Base-by-base conservation (phyloP, 2,113 vertebrate species). In the Sinocyclocheilus grahami region DNA sequence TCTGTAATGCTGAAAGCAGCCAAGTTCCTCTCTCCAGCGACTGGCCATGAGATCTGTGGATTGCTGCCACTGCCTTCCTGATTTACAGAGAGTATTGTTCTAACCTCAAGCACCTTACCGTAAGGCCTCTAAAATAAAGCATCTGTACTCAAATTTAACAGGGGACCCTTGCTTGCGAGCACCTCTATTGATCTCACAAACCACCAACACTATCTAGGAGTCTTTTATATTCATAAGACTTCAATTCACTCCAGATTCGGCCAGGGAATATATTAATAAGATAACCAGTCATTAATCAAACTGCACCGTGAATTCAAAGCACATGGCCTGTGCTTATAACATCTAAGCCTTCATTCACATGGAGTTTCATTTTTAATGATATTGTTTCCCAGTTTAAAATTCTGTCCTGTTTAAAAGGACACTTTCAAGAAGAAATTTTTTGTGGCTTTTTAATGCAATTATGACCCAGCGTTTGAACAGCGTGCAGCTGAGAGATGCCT, bases 371-470 rank as follows among this genome's bases (percentile, higher is more conserved):
- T 63, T 74, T 86, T 62, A 86, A 86, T 65, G 79, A 86, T 81
- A 75, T 81, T 55, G n/a, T 63, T 82, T 82, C 72, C 67, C 55
- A 18, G 30, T 84, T 74, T 74, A 37, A 83, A 84, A 74, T 72
- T 84, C 82, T 42, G 16, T 58, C 65, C 33, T 37, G 58, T 83
- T 74, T 72, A 78, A 71, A 83, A 83, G 18, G 48, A 83, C 24
- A 71, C 63, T 83, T 83, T 55, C 75, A 74, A 84, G 51, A 74
- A 78, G 55, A 65, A 0, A 10, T 81, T 82, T 86, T 81, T 62
- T 63, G 53, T 60, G 78, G 33, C 67, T 82, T 82, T 86, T 75
- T 63, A 82, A 93, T 91, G 86, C 87, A 91, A 93, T 93, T 93
- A 92, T 84, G 89, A 81, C 85, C 89, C 90, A 88, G 89, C 89